Base-by-base conservation (phyloP, 2,888 invertebrate genomes). In the Drosophila kuntzei region DNA sequence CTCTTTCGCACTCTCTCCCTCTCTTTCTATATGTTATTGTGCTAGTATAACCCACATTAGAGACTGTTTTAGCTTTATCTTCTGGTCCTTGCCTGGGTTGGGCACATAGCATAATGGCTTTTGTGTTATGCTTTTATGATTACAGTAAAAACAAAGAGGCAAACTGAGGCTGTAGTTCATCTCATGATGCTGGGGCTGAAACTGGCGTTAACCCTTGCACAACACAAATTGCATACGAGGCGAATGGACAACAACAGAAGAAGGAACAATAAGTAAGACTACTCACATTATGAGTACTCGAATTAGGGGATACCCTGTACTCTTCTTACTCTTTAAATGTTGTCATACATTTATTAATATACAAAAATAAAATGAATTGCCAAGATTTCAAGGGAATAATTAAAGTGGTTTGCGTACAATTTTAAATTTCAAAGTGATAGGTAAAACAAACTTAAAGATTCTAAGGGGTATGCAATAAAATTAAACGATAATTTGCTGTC, bases 61-160 rank as follows among this genome's bases (percentile, higher is more conserved):
- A 62, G 36, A 8, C 58, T 50, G 62, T 37, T 57, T 62, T 41
- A 25, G 72, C 37, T 36, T 55, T 74, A 71, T 76, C 53, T 67
- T 54, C 39, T 71, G 61, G 44, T 58, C 61, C 65, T 65, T 55
- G 65, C 34, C 55, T 43, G 59, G 51, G 22, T 54, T 54, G 57
- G 46, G 49, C 60, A 70, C 49, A 62, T 61, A 59, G 60, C 76
- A 79, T 79, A 81, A 83, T 83, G 71, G 82, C 81, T 76, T 86
- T 80, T 82, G 82, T 83, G 82, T 85, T 84, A 79, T 87, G 79
- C 79, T 84, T 79, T 84, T 87, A 84, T 87, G 87, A 81, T 87
- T 85, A 76, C 78, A 79, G 71, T 55, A 67, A 79, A 78, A 73
- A 60, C 55, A 60, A 77, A 64, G 54, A 66, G 50, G 29, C 46